Conservation (phyloP, 1,140 invertebrate species). For the Drosophila eugracilis region DNA sequence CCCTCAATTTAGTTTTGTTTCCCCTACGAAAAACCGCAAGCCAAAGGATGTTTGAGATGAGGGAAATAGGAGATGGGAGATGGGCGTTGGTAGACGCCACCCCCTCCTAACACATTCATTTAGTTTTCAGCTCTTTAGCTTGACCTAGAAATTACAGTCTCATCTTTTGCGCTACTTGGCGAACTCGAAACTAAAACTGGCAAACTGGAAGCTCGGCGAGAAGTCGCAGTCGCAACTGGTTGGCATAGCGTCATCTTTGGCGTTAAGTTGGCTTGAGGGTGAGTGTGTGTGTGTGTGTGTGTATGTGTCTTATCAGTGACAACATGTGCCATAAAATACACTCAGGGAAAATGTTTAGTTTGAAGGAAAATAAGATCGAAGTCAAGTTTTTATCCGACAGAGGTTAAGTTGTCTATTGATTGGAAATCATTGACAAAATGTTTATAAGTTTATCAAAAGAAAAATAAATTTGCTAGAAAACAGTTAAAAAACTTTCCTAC, state of each 20-base stretch:
- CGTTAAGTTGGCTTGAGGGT: too few relatives aligned
- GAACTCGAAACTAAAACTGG: constrained; percentile 2
- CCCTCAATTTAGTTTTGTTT: constrained; percentile 42
- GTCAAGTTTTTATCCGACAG: too few relatives aligned
- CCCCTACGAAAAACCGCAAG: constrained; percentile 16
- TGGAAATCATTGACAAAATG: too few relatives aligned
- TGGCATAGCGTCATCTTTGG: constrained; percentile 33
- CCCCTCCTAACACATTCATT: constrained; percentile 9
- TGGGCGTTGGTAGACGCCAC: too few relatives aligned
- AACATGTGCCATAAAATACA: constrained; percentile 20
- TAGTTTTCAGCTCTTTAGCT: constrained; percentile 34
- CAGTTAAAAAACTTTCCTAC: too few relatives aligned
- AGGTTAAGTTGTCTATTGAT: too few relatives aligned
- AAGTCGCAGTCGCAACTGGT: constrained; percentile 42
- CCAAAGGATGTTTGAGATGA: not conserved
- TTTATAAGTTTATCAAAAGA: too few relatives aligned
- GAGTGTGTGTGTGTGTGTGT: too few relatives aligned
- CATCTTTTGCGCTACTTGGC: constrained; percentile 28
- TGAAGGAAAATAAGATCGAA: too few relatives aligned
- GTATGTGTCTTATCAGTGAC: constrained; percentile 53
- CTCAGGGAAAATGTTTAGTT: not conserved
- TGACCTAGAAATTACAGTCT: constrained; percentile 58
- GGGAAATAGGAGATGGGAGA: too few relatives aligned
- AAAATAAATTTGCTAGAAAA: too few relatives aligned
- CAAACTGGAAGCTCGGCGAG: constrained; percentile 20